Percentiles rank a stretch among this genome's conserved stretches.
phyloP scores from a whole-genome alignment of 2,888 invertebrate species.

The Phorcus lineatus region DNA sequence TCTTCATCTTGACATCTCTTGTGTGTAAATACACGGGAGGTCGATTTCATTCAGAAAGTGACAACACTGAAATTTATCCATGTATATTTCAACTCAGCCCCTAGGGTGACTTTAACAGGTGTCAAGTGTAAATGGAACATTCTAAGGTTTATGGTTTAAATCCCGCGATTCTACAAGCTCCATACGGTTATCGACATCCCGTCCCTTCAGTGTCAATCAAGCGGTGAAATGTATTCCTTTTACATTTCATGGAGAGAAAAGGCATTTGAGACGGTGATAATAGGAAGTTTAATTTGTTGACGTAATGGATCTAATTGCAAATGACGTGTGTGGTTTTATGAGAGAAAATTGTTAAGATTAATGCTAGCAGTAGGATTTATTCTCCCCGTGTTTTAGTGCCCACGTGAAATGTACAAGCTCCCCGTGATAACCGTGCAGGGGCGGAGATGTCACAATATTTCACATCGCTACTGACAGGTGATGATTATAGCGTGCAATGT shows the following conservation, averaged over 20 bases:
- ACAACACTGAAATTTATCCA: slow-evolving; percentile 1
- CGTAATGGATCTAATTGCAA: neutral
- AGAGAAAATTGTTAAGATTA: neutral
- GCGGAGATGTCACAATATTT: no score
- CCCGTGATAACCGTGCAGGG: no score
- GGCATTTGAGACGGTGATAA: neutral
- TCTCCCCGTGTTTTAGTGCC: no score
- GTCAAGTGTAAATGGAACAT: neutral
- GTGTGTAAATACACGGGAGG: neutral
- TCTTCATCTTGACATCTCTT: neutral
- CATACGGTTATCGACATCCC: neutral
- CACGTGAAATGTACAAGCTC: no score
- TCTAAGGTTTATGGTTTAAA: neutral
- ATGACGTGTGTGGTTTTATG: neutral
- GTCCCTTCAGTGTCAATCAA: neutral
- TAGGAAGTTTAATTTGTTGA: neutral
- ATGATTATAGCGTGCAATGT: no score
- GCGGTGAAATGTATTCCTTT: neutral
- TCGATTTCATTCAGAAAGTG: neutral
- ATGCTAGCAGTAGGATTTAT: no score
- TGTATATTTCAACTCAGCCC: slow-evolving; percentile 1
- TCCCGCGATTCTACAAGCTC: neutral
- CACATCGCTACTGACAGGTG: no score
- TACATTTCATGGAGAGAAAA: neutral
- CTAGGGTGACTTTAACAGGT: neutral